Percentiles rank a stretch among this genome's conserved stretches.
Conservation (phyloP, 2,888 invertebrate species). For the Heliothis peltigera region DNA sequence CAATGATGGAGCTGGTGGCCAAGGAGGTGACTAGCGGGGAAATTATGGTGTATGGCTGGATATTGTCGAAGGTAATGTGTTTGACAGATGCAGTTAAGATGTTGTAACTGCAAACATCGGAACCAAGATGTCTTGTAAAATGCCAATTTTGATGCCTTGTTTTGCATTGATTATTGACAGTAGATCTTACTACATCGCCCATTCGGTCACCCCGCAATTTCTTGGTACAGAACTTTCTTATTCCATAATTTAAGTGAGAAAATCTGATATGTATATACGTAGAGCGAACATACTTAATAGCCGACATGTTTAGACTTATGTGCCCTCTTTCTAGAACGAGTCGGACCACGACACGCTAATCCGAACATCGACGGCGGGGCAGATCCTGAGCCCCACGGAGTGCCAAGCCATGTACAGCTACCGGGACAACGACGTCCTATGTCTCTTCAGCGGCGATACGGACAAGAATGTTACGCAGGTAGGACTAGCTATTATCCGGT, state of each 20-base stretch:
- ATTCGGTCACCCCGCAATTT: too few species aligned
- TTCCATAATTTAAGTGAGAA: too few species aligned
- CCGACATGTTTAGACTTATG: too few species aligned
- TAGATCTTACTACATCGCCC: too few species aligned
- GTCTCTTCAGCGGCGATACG: conserved; percentile 39
- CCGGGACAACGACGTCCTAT: conserved; percentile 47
- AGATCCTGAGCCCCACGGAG: conserved; percentile 43
- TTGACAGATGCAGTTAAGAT: background rate
- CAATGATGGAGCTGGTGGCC: conserved; percentile 31
- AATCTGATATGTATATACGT: too few species aligned
- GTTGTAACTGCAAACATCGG: background rate
- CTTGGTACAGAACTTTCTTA: too few species aligned
- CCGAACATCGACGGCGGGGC: conserved; percentile 26
- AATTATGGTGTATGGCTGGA: conserved; percentile 70
- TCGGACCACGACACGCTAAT: conserved; percentile 37
- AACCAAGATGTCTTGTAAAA: too few species aligned
- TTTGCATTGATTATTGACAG: too few species aligned
- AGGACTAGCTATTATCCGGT: background rate
- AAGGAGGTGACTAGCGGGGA: conserved; percentile 35
- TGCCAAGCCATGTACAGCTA: conserved; percentile 53
- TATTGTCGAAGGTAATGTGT: conserved; percentile 62
- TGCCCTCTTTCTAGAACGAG: conserved; percentile 35
- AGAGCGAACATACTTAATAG: too few species aligned
- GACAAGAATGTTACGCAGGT: conserved; percentile 53
- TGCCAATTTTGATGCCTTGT: too few species aligned